phyloP scores from a whole-genome alignment of 1,140 invertebrate genomes.

The Globodera rostochiensis region DNA sequence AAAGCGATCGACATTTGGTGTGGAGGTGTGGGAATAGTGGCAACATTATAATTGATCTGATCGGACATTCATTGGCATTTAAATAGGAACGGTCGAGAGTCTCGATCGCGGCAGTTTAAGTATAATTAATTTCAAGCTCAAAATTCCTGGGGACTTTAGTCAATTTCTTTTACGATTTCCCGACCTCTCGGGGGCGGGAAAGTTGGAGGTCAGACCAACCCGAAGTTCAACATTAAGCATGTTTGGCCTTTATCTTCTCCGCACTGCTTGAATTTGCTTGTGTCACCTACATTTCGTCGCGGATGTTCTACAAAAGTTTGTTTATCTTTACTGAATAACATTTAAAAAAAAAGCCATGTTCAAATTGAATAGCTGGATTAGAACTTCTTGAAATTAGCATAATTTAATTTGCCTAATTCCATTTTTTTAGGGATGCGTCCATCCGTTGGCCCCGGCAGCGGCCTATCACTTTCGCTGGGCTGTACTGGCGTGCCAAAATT shows the following conservation, averaged over 20 bases:
- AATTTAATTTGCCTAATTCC: not conserved
- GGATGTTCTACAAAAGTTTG: slow-evolving; percentile 61
- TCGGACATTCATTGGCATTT: too few species aligned
- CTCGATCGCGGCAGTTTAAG: too few species aligned
- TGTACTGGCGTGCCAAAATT: not conserved
- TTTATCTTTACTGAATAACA: not conserved
- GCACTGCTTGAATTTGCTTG: slow-evolving; percentile 91
- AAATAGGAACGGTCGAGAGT: too few species aligned
- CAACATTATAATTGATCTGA: not conserved
- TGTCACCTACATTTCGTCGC: slow-evolving; percentile 86
- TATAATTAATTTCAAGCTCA: too few species aligned
- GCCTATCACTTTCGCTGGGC: not conserved
- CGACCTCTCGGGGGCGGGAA: too few species aligned
- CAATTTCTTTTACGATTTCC: too few species aligned
- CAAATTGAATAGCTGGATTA: slow-evolving; percentile 14
- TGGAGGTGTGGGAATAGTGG: slow-evolving; percentile 40
- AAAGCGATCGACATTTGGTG: slow-evolving; percentile 71
- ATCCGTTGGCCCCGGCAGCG: not conserved
- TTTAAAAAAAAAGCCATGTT: too few species aligned
- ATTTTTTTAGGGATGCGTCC: not conserved
- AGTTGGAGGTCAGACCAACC: too few species aligned
- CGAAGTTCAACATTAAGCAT: slow-evolving; percentile 70
- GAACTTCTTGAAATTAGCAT: slow-evolving; percentile 14
- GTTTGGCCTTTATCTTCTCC: slow-evolving; percentile 92
- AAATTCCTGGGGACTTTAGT: too few species aligned